Base-by-base conservation (phyloP, 2,113 vertebrate species). In the Tyrannus savana region DNA sequence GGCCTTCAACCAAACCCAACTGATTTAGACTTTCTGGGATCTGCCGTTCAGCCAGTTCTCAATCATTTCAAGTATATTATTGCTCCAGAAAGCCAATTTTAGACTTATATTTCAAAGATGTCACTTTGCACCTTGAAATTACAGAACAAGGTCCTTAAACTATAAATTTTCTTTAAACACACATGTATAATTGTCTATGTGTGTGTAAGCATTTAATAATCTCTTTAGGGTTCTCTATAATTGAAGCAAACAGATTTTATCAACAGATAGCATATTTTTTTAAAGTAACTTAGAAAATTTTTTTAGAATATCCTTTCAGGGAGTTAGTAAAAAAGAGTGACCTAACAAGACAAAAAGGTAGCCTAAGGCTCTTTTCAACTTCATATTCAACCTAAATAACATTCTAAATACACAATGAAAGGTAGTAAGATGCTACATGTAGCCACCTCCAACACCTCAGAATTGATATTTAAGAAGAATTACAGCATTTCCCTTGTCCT, bases 221-320 rank as follows among this genome's bases (percentile, higher is more conserved):
- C 5, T 16, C 28, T 83, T 83, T 69, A 59, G 4, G 3, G 12
- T 44, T 12, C 5, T 35, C 39, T 67, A 17, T 22, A 59, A 73
- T 53, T 25, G 53, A 84, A 63, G 19, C 9, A 85, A 79, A 64
- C 13, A 46, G 24, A 37, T 75, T 73, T 63, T 83, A 75, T 35
- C 22, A 59, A 84, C 4, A 63, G 58, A 33, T n/a, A 63, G 4
- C 6, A 9, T 19, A 4, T 46, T 53, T 47, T 62, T 62, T 81
- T 44, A 12, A 2, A 49, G 9, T 21, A 35, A 44, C 4, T 23
- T 25, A 23, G 0, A 39, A 7, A 7, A 5, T 30, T 14, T 24
- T 81, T 72, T 39, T 33, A 76, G 16, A 58, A 41, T 23, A 67
- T 21, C 12, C 15, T 41, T 87, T 78, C 49, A 39, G 15, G 30